Percentiles rank a stretch among this genome's conserved stretches.
These are phyloP conservation scores for Syngnathus floridae DNA, from an alignment of 2,113 vertebrate species.

Conservation along the genomic window DNA sequence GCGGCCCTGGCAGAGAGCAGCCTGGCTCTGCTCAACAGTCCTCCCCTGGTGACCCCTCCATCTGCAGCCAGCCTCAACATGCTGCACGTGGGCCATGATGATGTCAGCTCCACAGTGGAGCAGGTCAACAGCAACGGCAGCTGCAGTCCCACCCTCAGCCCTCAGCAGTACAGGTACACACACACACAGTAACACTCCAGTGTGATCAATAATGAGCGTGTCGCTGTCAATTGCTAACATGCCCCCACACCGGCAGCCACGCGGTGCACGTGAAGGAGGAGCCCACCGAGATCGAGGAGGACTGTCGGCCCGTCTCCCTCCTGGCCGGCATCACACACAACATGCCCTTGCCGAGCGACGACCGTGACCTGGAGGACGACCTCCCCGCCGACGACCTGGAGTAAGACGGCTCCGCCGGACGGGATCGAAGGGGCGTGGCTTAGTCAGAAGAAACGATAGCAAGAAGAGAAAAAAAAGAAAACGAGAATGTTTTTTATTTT, in stretches of 20 bases:
- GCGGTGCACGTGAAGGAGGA: slow-evolving; percentile 97
- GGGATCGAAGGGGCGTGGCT: slow-evolving; percentile 20
- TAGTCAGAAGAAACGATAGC: slow-evolving; percentile 41
- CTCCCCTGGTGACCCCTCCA: slow-evolving; percentile 80
- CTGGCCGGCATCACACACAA: slow-evolving; percentile 81
- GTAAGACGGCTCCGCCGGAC: slow-evolving; percentile 68
- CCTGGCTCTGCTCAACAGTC: slow-evolving; percentile 88
- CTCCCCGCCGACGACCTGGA: slow-evolving; percentile 92
- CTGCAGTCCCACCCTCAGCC: slow-evolving; percentile 93
- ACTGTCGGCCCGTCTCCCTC: slow-evolving; percentile 80
- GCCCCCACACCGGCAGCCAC: slow-evolving; percentile 66
- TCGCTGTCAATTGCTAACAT: neutral
- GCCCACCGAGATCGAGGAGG: slow-evolving; percentile 87
- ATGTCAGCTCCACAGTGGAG: slow-evolving; percentile 92
- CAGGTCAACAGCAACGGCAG: slow-evolving; percentile 96
- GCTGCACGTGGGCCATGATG: slow-evolving; percentile 91
- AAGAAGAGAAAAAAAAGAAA: slow-evolving; percentile 34
- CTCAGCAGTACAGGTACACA: slow-evolving; percentile 89
- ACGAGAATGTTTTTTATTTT: slow-evolving; percentile 35
- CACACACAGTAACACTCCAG: neutral
- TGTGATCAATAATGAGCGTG: neutral
- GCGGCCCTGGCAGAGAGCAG: slow-evolving; percentile 89
- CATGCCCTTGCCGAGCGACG: slow-evolving; percentile 80
- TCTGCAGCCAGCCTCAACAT: slow-evolving; percentile 84
- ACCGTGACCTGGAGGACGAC: slow-evolving; percentile 92